phyloP scores from a whole-genome alignment of 2,113 vertebrate genomes.

The Nerophis ophidion region DNA sequence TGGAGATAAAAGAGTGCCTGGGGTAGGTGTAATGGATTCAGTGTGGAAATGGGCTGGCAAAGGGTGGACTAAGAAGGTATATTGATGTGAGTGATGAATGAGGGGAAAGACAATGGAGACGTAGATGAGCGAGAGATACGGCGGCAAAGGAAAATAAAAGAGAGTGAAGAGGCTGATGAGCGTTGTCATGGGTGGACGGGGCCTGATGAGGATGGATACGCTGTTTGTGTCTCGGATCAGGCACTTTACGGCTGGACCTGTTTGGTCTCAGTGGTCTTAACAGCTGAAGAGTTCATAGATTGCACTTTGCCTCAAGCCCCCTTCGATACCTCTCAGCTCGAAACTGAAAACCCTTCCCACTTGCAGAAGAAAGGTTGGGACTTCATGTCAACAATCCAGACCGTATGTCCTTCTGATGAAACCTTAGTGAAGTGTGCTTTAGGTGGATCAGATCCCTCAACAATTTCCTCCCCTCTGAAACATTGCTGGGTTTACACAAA shows the following conservation, averaged over 20 bases:
- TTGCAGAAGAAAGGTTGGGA: slow-evolving; percentile 23
- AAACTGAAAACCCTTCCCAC: slow-evolving; percentile 7
- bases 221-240: slow-evolving; percentile 7
- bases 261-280: slow-evolving; percentile 20
- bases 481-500: too few species aligned
- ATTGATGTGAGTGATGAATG: slow-evolving; percentile 51
- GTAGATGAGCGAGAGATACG: slow-evolving; percentile 7
- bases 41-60: slow-evolving; percentile 40
- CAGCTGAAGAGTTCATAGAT: slow-evolving; percentile 14
- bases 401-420: background rate
- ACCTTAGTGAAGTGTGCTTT: background rate
- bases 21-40: slow-evolving; percentile 46
- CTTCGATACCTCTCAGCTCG: slow-evolving; percentile 8
- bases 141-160: slow-evolving; percentile 12
- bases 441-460: background rate
- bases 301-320: slow-evolving; percentile 6
- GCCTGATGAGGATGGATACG: slow-evolving; percentile 40
- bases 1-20: slow-evolving; percentile 40
- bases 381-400: slow-evolving; percentile 4
- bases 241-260: slow-evolving; percentile 4
- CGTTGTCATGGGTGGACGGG: slow-evolving; percentile 7
- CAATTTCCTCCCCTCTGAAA: background rate
- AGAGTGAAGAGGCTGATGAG: slow-evolving; percentile 19
- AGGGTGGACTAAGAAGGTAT: slow-evolving; percentile 22
- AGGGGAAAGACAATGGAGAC: slow-evolving; percentile 27